Conservation (phyloP, 37 sponge, comb jelly and placozoan genomes). For the Petrosia ficiformis region DNA sequence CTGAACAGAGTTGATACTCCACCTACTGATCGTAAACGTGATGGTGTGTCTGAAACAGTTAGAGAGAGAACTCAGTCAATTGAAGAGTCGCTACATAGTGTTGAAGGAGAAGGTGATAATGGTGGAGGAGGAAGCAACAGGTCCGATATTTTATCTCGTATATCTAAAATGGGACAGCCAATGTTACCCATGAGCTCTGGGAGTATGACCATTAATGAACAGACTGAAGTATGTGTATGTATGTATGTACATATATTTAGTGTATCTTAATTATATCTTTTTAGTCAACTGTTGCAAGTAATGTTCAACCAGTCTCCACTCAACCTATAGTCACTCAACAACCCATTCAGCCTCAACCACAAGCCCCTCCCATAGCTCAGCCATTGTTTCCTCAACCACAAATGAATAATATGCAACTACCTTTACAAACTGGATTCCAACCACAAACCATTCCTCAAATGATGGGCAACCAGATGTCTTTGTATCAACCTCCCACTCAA, state of each 20-base stretch:
- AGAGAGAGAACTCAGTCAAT: constrained; percentile 51
- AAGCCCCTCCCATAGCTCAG: constrained; percentile 39
- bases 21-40: neutral
- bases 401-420: constrained; percentile 36
- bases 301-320: neutral
- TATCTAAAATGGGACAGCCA: constrained; percentile 86
- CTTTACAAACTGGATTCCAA: constrained; percentile 8
- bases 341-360: constrained; percentile 31
- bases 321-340: neutral
- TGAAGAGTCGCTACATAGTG: constrained; percentile 25
- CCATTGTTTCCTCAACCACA: constrained; percentile 24
- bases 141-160: constrained; percentile 65
- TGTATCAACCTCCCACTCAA: constrained; percentile 67
- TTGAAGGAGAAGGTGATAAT: neutral
- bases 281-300: neutral
- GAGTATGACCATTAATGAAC: neutral
- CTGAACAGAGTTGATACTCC: constrained; percentile 37
- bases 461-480: constrained; percentile 55
- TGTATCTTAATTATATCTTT: neutral
- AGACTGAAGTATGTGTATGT: neutral
- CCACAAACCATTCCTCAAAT: neutral
- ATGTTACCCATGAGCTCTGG: constrained; percentile 47
- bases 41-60: constrained; percentile 15
- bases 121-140: constrained; percentile 15
- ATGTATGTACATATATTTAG: too few species aligned